These are phyloP conservation scores for Poecilia latipinna DNA, from an alignment of 2,113 vertebrate genomes.

Conservation along the genomic window DNA sequence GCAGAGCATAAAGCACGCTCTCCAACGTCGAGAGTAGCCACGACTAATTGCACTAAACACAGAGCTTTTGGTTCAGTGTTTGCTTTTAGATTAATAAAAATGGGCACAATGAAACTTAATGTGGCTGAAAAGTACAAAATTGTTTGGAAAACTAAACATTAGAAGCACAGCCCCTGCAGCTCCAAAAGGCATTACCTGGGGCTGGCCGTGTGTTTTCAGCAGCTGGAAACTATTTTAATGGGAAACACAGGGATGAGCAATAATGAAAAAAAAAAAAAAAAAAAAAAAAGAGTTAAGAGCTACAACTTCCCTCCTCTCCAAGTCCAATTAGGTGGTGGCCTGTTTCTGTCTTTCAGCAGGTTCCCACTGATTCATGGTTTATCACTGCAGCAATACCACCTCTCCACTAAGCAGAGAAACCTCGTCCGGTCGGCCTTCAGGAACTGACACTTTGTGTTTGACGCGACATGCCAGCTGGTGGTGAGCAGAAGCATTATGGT, in stretches of 20 bases:
- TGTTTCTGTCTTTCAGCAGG: slow-evolving; percentile 58
- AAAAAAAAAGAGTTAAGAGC: slow-evolving; percentile 41
- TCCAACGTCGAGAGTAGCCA: slow-evolving; percentile 9
- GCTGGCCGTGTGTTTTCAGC: slow-evolving; percentile 55
- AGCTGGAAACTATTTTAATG: slow-evolving; percentile 78
- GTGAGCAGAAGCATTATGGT: slow-evolving; percentile 45
- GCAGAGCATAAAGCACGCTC: not conserved
- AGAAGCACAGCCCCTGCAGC: slow-evolving; percentile 44
- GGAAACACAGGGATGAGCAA: slow-evolving; percentile 67
- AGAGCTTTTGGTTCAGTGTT: not conserved
- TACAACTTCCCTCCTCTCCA: slow-evolving; percentile 55
- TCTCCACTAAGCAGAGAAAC: slow-evolving; percentile 10
- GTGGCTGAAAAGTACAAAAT: slow-evolving; percentile 19
- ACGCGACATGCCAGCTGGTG: slow-evolving; percentile 45
- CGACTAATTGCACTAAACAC: slow-evolving; percentile 22
- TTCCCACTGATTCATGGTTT: slow-evolving; percentile 44
- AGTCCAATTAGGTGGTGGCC: slow-evolving; percentile 63
- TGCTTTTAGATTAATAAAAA: slow-evolving; percentile 17
- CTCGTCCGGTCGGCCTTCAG: slow-evolving; percentile 11
- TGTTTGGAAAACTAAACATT: slow-evolving; percentile 38
- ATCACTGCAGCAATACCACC: slow-evolving; percentile 41
- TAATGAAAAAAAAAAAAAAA: slow-evolving; percentile 35
- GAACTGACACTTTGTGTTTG: slow-evolving; percentile 29
- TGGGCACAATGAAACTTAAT: not conserved
- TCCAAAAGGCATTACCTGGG: slow-evolving; percentile 70